Evolutionary conservation across 1,140 invertebrate genomes (phyloP), one percentile per base, ranked within the genome.

Genomic region (Drosophila arizonae): DNA sequence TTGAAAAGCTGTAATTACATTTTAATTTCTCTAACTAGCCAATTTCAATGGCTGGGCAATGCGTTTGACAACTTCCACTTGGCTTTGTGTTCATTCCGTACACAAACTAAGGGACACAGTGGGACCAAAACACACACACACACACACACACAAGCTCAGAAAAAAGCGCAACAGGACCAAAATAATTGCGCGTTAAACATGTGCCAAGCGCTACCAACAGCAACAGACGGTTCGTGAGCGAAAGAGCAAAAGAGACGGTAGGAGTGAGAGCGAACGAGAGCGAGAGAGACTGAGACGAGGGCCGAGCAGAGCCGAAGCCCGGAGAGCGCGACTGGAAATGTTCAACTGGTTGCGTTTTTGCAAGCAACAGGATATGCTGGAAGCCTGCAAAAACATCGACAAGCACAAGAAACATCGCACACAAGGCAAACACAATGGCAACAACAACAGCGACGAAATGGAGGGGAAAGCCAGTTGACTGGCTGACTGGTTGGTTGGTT

Each of bases 151-250:
- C 33, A 62, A 15, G 63, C 46, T 58, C 41, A 11, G 76, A 52
- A 73, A 89, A 88, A 88, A 85, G 84, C 84, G 84, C 84, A 88
- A 88, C 84, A 88, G 84, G 84, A 88, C 85, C 77, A 88, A 84
- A 84, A 88, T 88, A 88, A 88, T 88, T 89, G 79, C 84, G 85
- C 84, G 80, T 88, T 88, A 89, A 88, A 88, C 84, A 89, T 88
- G 79, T 88, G 79, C 85, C 84, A 84, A 69, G 48, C 55, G 45
- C 46, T 46, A 46, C 67, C 54, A 76, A 51, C 62, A 68, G 82
- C 84, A 74, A 78, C 76, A 79, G 76, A 66, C 76, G 70, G 13
- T 24, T n/a, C 41, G 28, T 13, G 5, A 33, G 46, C 9, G 24
- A 30, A 39, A 28, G 11, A 50, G 26, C 21, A 6, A 51, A 30